These are phyloP conservation scores for Diglossa brunneiventris DNA, from an alignment of 2,113 vertebrate species.

Conservation along the genomic window DNA sequence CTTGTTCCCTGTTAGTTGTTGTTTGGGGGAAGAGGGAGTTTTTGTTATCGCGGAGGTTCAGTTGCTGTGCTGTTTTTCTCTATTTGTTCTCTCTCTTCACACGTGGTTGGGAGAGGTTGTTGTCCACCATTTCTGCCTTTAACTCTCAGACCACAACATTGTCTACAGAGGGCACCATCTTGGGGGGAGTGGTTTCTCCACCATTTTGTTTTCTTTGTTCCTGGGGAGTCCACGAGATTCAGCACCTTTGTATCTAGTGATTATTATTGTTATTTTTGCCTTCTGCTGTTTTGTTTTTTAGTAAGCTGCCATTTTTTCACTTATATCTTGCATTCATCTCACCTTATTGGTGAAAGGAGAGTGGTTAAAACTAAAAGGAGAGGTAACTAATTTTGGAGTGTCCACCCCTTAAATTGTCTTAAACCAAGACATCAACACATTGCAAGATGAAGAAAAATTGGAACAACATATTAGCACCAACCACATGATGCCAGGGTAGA, in stretches of 20 bases:
- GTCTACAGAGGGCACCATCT: background rate
- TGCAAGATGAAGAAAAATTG: background rate
- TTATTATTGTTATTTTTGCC: background rate
- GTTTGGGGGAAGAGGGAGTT: background rate
- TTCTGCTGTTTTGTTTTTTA: background rate
- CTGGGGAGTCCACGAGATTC: background rate
- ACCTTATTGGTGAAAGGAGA: background rate
- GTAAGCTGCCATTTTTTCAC: background rate
- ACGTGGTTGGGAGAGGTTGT: background rate
- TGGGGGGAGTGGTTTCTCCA: background rate
- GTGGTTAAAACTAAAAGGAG: background rate
- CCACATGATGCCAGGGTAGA: background rate
- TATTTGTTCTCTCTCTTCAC: background rate
- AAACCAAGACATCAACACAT: background rate
- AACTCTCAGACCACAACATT: background rate
- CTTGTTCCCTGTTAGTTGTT: background rate
- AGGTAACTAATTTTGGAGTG: background rate
- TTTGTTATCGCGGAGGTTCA: background rate
- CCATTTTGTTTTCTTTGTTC: background rate
- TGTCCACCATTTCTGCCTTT: background rate
- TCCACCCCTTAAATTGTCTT: background rate
- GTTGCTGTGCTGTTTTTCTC: background rate
- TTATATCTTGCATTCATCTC: background rate
- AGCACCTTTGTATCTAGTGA: background rate
- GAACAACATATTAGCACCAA: background rate